Percentiles rank a stretch among this genome's conserved stretches.
Conservation (phyloP, 2,113 vertebrate genomes). For the Thamnaconus septentrionalis region DNA sequence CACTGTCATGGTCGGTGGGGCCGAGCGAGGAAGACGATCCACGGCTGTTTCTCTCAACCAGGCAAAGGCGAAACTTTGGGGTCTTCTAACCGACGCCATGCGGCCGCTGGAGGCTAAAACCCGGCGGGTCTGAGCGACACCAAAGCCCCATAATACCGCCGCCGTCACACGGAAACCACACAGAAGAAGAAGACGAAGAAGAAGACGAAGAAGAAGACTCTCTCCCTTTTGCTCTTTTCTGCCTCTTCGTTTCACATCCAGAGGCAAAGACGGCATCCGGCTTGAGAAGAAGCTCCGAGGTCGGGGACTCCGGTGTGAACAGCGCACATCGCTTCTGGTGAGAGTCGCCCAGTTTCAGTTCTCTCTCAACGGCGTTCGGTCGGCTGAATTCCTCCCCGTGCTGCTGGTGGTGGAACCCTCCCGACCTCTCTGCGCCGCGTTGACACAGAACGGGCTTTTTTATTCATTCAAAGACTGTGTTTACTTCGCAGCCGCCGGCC, state of each 20-base stretch:
- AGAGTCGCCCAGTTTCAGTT: slow-evolving; percentile 11
- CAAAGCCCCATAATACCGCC: slow-evolving; percentile 39
- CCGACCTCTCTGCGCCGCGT: background rate
- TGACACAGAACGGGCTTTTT: slow-evolving; percentile 14
- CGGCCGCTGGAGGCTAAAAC: slow-evolving; percentile 4
- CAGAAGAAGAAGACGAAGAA: slow-evolving; percentile 43
- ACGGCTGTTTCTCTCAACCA: slow-evolving; percentile 6
- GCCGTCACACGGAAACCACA: slow-evolving; percentile 43
- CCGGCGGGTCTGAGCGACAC: slow-evolving; percentile 47
- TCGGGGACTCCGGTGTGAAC: slow-evolving; percentile 71
- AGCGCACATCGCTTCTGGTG: slow-evolving; percentile 71
- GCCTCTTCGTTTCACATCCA: slow-evolving; percentile 31
- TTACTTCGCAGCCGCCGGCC: slow-evolving; percentile 25
- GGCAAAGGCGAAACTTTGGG: slow-evolving; percentile 43
- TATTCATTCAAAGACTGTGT: slow-evolving; percentile 23
- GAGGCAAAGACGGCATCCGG: slow-evolving; percentile 73
- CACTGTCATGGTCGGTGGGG: slow-evolving; percentile 38
- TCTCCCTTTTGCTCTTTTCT: slow-evolving; percentile 1
- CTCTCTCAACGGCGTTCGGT: background rate
- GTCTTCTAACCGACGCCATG: slow-evolving; percentile 25
- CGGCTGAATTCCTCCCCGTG: background rate
- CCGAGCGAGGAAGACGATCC: background rate
- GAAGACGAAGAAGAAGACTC: too few relatives aligned
- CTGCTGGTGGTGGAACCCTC: background rate
- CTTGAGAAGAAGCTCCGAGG: slow-evolving; percentile 73